phyloP scores from a whole-genome alignment of 2,113 vertebrate genomes.

The Pangasianodon hypophthalmus region DNA sequence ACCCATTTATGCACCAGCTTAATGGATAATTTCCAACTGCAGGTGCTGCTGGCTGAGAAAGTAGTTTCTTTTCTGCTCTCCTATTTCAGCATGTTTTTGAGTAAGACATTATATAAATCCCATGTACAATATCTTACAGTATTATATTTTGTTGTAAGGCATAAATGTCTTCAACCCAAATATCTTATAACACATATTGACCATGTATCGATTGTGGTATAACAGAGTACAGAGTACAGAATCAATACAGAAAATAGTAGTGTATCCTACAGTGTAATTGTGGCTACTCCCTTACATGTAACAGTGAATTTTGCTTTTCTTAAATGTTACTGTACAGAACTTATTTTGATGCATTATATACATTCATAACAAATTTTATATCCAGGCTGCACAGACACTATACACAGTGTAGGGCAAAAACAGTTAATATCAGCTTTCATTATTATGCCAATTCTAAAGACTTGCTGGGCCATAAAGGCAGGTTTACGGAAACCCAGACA shows the following conservation, averaged over 20 bases:
- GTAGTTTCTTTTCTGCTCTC: slow-evolving; percentile 31
- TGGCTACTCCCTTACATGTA: not conserved
- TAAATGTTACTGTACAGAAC: not conserved
- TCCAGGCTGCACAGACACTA: not conserved
- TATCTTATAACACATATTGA: not conserved
- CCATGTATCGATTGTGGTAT: not conserved
- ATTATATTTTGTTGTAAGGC: not conserved
- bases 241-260: not conserved
- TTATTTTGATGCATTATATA: not conserved
- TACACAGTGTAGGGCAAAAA: not conserved
- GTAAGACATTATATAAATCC: not conserved
- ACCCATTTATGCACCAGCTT: slow-evolving; percentile 55
- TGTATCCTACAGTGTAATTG: not conserved
- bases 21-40: slow-evolving; percentile 61
- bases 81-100: slow-evolving; percentile 1
- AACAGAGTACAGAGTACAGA: not conserved
- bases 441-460: not conserved
- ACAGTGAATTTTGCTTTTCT: not conserved
- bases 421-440: not conserved
- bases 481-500: slow-evolving; percentile 40
- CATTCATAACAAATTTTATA: not conserved
- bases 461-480: slow-evolving; percentile 18
- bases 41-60: slow-evolving; percentile 49
- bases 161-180: not conserved
- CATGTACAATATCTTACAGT: not conserved